Percentiles rank a stretch among this genome's conserved stretches.
Evolutionary conservation across 1,140 invertebrate genomes (phyloP).

Genomic region (Temnothorax curvispinosus): DNA sequence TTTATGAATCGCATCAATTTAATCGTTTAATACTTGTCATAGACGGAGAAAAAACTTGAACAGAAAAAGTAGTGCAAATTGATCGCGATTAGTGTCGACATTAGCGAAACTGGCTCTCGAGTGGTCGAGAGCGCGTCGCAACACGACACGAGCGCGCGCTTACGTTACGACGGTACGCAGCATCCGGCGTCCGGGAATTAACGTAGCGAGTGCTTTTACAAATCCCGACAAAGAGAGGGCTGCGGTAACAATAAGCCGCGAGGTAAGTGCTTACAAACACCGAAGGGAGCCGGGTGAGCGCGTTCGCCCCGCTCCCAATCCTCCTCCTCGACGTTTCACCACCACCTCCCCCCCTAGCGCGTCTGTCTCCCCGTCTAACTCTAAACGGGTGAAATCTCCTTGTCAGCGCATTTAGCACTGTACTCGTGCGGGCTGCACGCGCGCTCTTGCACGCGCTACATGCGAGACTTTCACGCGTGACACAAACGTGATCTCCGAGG

Average conservation of each 20-base stretch:
- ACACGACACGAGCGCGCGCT: constrained; percentile 12
- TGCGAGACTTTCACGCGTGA: background rate
- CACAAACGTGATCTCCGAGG: background rate
- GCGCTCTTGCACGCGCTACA: background rate
- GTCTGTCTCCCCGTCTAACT: constrained; percentile 41
- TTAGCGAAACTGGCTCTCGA: constrained; percentile 17
- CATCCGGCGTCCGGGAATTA: constrained; percentile 75
- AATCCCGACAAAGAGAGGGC: constrained; percentile 80
- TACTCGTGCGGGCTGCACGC: background rate
- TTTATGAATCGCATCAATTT: background rate
- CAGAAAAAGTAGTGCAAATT: background rate
- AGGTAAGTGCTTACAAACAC: constrained; percentile 81
- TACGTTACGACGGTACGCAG: constrained; percentile 50
- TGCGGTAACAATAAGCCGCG: constrained; percentile 80
- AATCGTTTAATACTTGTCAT: background rate
- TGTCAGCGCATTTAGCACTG: constrained; percentile 45
- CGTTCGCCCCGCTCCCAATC: constrained; percentile 34
- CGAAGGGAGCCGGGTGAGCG: constrained; percentile 64
- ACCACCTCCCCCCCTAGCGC: background rate
- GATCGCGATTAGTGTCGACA: background rate
- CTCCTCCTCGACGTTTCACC: constrained; percentile 26
- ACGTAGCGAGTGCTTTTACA: constrained; percentile 80
- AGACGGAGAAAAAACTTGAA: background rate
- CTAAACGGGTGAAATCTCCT: constrained; percentile 49
- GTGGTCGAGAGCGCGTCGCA: constrained; percentile 37